Conservation (phyloP, 2,113 vertebrate genomes). For the Gasterosteus nipponicus region DNA sequence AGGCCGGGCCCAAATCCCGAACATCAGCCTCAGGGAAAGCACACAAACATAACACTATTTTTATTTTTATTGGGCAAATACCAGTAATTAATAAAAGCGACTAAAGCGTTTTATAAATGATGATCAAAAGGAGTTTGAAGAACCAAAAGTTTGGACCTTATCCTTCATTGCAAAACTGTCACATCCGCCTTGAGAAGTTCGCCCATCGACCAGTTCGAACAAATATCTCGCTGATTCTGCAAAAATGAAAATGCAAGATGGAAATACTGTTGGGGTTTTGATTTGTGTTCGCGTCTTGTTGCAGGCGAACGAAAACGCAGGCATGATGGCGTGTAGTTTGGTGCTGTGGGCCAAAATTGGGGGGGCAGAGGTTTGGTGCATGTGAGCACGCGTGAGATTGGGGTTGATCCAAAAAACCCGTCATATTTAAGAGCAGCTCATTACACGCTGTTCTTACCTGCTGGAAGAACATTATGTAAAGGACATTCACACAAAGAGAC, state of each 20-base stretch:
- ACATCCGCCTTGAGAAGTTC: no score
- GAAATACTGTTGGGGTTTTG: no score
- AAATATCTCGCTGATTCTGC: no score
- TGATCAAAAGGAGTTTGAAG: not conserved
- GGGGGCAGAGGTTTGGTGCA: slow-evolving; percentile 4
- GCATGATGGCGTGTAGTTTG: not conserved
- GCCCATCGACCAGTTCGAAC: no score
- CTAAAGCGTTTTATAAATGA: not conserved
- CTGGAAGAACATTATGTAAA: slow-evolving; percentile 43
- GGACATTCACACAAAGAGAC: not conserved
- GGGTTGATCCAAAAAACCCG: slow-evolving; percentile 39
- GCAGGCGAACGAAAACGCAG: not conserved
- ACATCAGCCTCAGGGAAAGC: not conserved
- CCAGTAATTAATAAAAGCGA: not conserved
- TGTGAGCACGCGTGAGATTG: slow-evolving; percentile 13
- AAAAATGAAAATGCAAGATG: no score
- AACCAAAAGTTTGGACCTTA: not conserved
- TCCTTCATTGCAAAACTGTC: no score
- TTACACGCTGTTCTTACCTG: slow-evolving; percentile 51
- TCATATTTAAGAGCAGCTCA: slow-evolving; percentile 17
- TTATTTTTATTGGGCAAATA: not conserved
- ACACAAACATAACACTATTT: not conserved
- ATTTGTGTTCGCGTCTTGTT: not conserved
- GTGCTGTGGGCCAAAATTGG: not conserved
- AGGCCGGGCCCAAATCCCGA: not conserved